These are phyloP conservation scores for Trichechus manatus DNA, from an alignment of 2,113 vertebrate species.

Conservation along the genomic window DNA sequence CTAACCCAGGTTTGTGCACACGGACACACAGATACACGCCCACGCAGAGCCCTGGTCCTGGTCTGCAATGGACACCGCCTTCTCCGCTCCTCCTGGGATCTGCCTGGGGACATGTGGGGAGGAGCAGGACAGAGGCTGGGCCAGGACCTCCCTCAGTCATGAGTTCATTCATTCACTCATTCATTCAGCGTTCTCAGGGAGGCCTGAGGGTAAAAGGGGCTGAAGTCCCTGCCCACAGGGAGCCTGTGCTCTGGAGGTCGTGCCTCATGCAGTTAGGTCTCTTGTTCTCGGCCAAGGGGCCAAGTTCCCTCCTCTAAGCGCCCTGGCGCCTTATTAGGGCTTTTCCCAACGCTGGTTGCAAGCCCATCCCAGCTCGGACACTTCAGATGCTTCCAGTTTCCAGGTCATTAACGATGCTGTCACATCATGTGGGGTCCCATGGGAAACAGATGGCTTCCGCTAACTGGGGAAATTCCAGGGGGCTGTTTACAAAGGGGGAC, in stretches of 20 bases:
- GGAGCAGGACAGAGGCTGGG: background rate
- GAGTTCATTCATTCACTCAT: no score
- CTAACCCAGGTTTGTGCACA: background rate
- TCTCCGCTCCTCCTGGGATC: background rate
- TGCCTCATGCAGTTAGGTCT: fast-evolving
- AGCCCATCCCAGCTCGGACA: background rate
- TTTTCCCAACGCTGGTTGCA: background rate
- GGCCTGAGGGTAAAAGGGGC: background rate
- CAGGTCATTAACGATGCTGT: background rate
- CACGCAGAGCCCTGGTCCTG: background rate
- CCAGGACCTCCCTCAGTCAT: background rate
- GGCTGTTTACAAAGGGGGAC: background rate
- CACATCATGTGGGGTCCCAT: background rate
- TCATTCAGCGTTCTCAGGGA: background rate
- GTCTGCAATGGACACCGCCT: background rate
- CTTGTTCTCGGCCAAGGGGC: background rate
- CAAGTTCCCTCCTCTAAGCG: fast-evolving
- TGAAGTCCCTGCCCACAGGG: background rate
- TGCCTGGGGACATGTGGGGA: background rate
- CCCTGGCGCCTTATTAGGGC: fast-evolving
- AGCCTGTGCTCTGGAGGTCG: background rate
- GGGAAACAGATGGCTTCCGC: constrained; percentile 77
- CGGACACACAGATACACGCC: background rate
- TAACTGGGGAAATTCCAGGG: constrained; percentile 67
- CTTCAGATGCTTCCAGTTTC: constrained; percentile 58